Conservation (phyloP, 2,888 invertebrate species). For the Papilio demoleus region DNA sequence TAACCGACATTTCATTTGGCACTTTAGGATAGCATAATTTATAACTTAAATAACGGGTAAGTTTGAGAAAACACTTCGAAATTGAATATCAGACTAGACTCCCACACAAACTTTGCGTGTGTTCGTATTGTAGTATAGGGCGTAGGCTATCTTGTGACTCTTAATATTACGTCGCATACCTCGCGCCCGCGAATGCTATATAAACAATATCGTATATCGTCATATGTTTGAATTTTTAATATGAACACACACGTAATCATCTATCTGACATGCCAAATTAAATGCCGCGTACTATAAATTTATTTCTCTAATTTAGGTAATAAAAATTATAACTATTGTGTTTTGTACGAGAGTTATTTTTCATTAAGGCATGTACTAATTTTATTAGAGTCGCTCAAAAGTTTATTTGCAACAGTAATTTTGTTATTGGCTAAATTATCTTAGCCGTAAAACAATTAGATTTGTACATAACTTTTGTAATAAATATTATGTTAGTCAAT, state of each 20-base stretch:
- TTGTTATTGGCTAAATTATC: constrained; percentile 74
- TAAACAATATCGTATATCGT: too few relatives aligned
- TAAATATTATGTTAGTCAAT: constrained; percentile 70
- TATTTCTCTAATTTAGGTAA: constrained; percentile 3
- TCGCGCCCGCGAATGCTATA: too few relatives aligned
- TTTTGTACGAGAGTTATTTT: neutral
- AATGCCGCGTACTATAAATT: neutral
- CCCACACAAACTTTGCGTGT: too few relatives aligned
- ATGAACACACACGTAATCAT: too few relatives aligned
- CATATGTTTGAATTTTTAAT: too few relatives aligned
- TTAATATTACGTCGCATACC: too few relatives aligned
- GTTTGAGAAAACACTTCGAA: too few relatives aligned
- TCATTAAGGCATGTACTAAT: constrained; percentile 41
- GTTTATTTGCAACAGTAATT: constrained; percentile 50
- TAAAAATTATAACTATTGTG: neutral
- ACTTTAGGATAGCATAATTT: neutral
- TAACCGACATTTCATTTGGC: neutral
- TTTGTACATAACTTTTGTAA: constrained; percentile 64
- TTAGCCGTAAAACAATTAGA: constrained; percentile 60
- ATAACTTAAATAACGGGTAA: too few relatives aligned
- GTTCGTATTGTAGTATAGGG: too few relatives aligned
- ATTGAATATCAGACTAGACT: too few relatives aligned
- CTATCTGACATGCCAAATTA: neutral
- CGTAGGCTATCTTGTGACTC: too few relatives aligned
- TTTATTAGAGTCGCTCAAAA: constrained; percentile 51